phyloP scores from a whole-genome alignment of 1,140 invertebrate species.

The Zaprionus kolodkinae region DNA sequence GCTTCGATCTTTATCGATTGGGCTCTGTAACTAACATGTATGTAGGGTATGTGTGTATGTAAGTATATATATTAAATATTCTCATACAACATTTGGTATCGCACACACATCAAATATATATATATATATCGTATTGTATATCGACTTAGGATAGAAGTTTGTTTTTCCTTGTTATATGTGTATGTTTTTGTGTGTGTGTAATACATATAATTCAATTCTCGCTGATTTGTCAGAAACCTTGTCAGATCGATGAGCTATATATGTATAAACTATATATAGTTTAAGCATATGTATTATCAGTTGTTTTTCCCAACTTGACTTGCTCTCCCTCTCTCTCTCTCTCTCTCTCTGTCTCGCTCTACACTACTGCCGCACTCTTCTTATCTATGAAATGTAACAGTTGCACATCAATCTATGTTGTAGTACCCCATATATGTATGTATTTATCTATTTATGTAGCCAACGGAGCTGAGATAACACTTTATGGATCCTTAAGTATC shows the following conservation, averaged over 20 bases:
- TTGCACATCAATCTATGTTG: too few relatives aligned
- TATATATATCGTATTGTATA: background rate
- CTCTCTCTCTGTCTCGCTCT: background rate
- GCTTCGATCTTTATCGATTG: background rate
- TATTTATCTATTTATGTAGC: conserved; percentile 34
- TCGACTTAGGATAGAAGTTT: background rate
- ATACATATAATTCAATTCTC: background rate
- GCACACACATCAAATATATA: background rate
- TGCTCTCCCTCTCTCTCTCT: conserved; percentile 4
- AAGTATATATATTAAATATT: background rate
- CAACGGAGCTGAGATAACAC: background rate
- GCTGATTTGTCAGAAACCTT: conserved; percentile 19
- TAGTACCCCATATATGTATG: too few relatives aligned
- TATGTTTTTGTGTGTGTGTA: background rate
- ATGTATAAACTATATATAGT: conserved; percentile 4
- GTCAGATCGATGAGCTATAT: conserved; percentile 6
- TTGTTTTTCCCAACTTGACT: background rate
- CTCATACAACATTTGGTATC: conserved; percentile 1
- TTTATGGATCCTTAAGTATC: conserved; percentile 11
- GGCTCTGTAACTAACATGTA: background rate
- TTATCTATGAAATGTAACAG: conserved; percentile 20
- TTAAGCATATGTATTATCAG: conserved; percentile 8
- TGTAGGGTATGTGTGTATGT: background rate
- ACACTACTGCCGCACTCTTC: conserved; percentile 26
- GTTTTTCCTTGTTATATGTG: background rate